Evolutionary conservation across 2,888 invertebrate genomes (phyloP).

Genomic region (Drosophila emarginata): DNA sequence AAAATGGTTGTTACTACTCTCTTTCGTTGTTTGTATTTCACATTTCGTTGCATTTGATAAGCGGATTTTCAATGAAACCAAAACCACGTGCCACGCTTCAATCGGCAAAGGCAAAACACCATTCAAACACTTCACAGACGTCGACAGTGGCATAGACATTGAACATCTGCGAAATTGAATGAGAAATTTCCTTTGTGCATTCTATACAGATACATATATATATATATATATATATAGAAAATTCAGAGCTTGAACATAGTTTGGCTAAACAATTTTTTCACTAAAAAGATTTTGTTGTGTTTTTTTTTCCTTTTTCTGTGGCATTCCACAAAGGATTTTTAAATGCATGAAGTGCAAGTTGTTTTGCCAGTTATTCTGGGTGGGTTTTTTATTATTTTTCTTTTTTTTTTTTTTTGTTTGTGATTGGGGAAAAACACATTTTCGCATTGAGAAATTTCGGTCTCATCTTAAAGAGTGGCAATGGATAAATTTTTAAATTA

Average conservation of each 20-base stretch:
- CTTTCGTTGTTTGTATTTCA: conserved; percentile 9
- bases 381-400: too few relatives aligned
- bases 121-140: conserved; percentile 44
- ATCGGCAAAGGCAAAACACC: conserved; percentile 43
- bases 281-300: conserved; percentile 56
- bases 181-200: conserved; percentile 67
- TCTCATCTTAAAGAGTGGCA: neutral
- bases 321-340: conserved; percentile 56
- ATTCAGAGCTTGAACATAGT: conserved; percentile 54
- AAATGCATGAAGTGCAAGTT: conserved; percentile 32
- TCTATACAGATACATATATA: conserved; percentile 35
- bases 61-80: conserved; percentile 43
- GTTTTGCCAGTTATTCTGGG: conserved; percentile 8
- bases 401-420: conserved; percentile 7
- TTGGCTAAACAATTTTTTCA: conserved; percentile 62
- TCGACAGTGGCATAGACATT: conserved; percentile 37
- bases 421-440: neutral
- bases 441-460: neutral
- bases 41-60: conserved; percentile 50
- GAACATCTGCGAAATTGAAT: conserved; percentile 74
- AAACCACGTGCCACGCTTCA: conserved; percentile 36
- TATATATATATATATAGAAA: conserved; percentile 17
- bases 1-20: conserved; percentile 1
- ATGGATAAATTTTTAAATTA: conserved; percentile 53
- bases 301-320: neutral